Conservation (phyloP, 2,113 vertebrate species). For the Gnathonemus echidnorhynchus region DNA sequence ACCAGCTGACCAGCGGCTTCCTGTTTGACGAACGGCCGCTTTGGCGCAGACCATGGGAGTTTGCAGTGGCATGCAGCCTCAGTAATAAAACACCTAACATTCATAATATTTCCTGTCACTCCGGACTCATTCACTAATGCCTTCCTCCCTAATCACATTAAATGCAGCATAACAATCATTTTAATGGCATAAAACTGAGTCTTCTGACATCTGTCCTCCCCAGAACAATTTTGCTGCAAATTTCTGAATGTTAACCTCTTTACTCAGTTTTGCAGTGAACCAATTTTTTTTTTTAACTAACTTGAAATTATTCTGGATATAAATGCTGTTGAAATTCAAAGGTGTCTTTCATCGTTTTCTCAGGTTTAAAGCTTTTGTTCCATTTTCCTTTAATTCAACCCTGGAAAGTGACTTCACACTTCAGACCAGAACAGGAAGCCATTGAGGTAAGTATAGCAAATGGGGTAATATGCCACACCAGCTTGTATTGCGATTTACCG, state of each 20-base stretch:
- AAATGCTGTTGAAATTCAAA: background rate
- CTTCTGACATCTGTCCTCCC: background rate
- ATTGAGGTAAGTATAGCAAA: background rate
- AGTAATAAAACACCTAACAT: background rate
- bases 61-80: background rate
- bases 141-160: slow-evolving; percentile 2
- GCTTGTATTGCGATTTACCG: background rate
- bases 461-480: background rate
- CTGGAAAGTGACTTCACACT: background rate
- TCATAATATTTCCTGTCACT: background rate
- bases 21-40: background rate
- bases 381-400: background rate
- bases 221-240: background rate
- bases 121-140: background rate
- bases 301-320: background rate
- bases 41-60: background rate
- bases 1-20: background rate
- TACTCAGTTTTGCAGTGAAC: background rate
- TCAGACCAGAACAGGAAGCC: background rate
- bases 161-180: slow-evolving; percentile 8
- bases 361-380: background rate
- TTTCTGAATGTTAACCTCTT: slow-evolving; percentile 3
- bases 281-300: background rate
- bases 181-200: slow-evolving; percentile 13
- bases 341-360: background rate